These are phyloP conservation scores for Solea senegalensis DNA, from an alignment of 2,113 vertebrate species.

Conservation along the genomic window DNA sequence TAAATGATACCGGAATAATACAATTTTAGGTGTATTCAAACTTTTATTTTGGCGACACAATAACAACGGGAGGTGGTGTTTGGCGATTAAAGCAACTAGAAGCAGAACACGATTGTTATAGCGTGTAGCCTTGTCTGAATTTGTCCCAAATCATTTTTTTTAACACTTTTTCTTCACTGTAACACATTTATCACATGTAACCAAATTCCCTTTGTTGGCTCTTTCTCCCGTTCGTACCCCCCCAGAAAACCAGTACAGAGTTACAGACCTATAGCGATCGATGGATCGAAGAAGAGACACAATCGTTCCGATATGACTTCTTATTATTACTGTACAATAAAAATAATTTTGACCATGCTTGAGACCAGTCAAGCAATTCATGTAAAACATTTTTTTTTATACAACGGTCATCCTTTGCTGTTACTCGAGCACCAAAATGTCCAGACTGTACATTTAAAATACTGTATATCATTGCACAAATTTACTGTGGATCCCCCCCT, in stretches of 20 bases:
- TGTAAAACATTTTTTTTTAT: conserved; percentile 71
- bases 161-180: neutral
- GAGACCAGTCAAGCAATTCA: conserved; percentile 84
- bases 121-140: conserved; percentile 66
- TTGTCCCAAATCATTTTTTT: conserved; percentile 3
- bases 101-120: conserved; percentile 53
- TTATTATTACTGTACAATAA: conserved; percentile 70
- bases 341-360: conserved; percentile 74
- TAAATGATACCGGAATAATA: neutral
- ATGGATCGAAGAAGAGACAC: conserved; percentile 50
- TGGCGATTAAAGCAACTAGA: conserved; percentile 57
- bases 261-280: conserved; percentile 3
- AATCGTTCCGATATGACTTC: conserved; percentile 52
- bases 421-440: conserved; percentile 59
- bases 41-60: neutral
- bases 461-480: conserved; percentile 71
- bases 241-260: conserved; percentile 18
- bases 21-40: neutral
- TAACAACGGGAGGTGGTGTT: conserved; percentile 7
- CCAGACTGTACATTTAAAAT: conserved; percentile 60
- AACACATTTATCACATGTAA: neutral
- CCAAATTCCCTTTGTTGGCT: neutral
- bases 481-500: conserved; percentile 32
- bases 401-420: conserved; percentile 63
- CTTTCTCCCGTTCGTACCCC: conserved; percentile 11